Evolutionary conservation across 2,113 vertebrate genomes (phyloP).

Genomic region (Myocastor coypus): DNA sequence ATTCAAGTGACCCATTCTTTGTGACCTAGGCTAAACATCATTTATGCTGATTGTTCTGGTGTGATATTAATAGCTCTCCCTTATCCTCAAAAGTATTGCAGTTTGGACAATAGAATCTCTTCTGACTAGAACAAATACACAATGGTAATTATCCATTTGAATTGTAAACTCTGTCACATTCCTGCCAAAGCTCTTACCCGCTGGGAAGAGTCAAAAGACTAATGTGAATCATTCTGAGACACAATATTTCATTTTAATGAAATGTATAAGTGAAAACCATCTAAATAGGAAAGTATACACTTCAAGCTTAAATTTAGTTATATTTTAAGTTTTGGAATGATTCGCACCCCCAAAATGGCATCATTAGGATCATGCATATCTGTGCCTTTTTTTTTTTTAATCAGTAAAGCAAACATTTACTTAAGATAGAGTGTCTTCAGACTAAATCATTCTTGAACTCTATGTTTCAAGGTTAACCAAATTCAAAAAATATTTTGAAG

Average conservation of each 20-base stretch:
- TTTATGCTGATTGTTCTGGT: not conserved
- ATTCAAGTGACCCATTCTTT: not conserved
- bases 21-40: not conserved
- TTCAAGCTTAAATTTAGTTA: not conserved
- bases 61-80: not conserved
- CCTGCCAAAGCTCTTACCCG: not conserved
- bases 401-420: slow-evolving; percentile 82
- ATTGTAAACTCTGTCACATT: not conserved
- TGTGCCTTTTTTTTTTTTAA: too few relatives aligned
- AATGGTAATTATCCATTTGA: not conserved
- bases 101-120: not conserved
- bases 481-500: slow-evolving; percentile 44
- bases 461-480: slow-evolving; percentile 57
- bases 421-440: slow-evolving; percentile 81
- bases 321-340: not conserved
- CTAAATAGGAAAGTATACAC: not conserved
- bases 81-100: not conserved
- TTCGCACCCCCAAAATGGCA: not conserved
- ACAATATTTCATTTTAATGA: not conserved
- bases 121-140: not conserved
- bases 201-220: not conserved
- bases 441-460: slow-evolving; percentile 70
- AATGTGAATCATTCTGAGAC: not conserved
- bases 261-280: not conserved
- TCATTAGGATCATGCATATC: not conserved